Percentiles rank a stretch among this genome's conserved stretches.
Evolutionary conservation across 2,888 invertebrate species (phyloP).

Genomic region (Ormyrus nitidulus): DNA sequence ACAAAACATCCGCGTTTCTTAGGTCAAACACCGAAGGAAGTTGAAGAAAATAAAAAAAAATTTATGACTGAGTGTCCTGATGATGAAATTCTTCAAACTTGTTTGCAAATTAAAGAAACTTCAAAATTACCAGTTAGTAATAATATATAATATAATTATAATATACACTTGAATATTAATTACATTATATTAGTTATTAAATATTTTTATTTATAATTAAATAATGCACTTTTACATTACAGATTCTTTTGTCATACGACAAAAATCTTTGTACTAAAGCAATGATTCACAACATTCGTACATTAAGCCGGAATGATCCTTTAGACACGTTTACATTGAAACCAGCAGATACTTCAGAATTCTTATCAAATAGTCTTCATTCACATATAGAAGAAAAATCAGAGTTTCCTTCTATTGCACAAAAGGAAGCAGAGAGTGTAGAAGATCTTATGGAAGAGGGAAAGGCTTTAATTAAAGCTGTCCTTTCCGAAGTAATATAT

Average conservation of each 20-base stretch:
- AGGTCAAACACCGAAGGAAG: conserved; percentile 70
- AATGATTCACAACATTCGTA: conserved; percentile 67
- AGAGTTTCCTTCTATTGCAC: conserved; percentile 50
- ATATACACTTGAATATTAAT: background rate
- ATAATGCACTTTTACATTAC: background rate
- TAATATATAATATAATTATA: conserved; percentile 19
- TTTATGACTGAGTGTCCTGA: conserved; percentile 72
- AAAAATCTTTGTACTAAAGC: conserved; percentile 74
- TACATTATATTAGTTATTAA: background rate
- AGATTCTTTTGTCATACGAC: conserved; percentile 73
- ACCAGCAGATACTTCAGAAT: conserved; percentile 58
- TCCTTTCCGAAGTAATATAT: conserved; percentile 64
- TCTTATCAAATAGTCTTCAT: conserved; percentile 48
- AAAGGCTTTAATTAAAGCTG: conserved; percentile 62
- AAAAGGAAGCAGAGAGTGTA: conserved; percentile 61
- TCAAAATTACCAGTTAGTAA: conserved; percentile 66
- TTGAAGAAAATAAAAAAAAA: conserved; percentile 63
- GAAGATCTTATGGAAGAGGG: conserved; percentile 65
- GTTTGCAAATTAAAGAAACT: conserved; percentile 71
- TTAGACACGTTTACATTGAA: conserved; percentile 67
- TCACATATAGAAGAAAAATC: conserved; percentile 44
- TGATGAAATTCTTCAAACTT: conserved; percentile 75
- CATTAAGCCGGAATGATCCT: conserved; percentile 67
- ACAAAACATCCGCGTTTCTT: conserved; percentile 69
- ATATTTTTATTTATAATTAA: conserved; percentile 16